Base-by-base conservation (phyloP, 2,113 vertebrate species). In the Smithornis capensis region DNA sequence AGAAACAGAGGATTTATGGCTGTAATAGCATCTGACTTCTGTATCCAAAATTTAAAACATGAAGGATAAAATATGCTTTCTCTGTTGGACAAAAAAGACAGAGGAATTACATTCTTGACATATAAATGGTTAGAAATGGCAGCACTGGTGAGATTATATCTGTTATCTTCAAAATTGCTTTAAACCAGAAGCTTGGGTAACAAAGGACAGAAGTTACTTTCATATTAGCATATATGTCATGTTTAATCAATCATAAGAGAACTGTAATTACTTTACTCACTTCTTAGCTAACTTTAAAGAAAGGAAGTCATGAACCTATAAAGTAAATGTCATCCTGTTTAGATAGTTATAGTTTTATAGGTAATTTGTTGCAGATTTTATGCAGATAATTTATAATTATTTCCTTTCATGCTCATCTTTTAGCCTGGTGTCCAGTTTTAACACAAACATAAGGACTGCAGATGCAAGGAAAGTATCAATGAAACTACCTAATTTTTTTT, bases 301-400 rank as follows among this genome's bases (percentile, higher is more conserved):
- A 98, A 98, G 98, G 93, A 97, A 98, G 98, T 98, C 97, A 82
- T 98, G 98, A 98, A 98, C 98, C 98, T 96, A 83, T 96, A 97
- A 98, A 95, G 96, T 95, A 96, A 97, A 97, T 97, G 98, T 97
- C 98, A 97, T 98, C 97, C 97, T 98, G 97, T 98, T 99, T 98
- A 98, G 98, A 98, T 98, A 98, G 98, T 98, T 98, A 98, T 97
- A 98, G 97, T 98, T 98, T 98, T 97, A 96, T 94, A 97, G 92
- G 97, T 99, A 99, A 99, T 99, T 98, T 98, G 97, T 98, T 99
- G 97, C 99, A 99, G 98, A 98, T 98, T 98, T 98, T 98, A 97
- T 98, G 97, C 97, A 98, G 97, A 98, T 98, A 96, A 97, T 97
- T 98, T 97, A 97, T 98, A 97, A 98, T 98, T 98, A 98, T 98